Evolutionary conservation across 2,888 invertebrate genomes (phyloP).

Genomic region (Apamea crenata): DNA sequence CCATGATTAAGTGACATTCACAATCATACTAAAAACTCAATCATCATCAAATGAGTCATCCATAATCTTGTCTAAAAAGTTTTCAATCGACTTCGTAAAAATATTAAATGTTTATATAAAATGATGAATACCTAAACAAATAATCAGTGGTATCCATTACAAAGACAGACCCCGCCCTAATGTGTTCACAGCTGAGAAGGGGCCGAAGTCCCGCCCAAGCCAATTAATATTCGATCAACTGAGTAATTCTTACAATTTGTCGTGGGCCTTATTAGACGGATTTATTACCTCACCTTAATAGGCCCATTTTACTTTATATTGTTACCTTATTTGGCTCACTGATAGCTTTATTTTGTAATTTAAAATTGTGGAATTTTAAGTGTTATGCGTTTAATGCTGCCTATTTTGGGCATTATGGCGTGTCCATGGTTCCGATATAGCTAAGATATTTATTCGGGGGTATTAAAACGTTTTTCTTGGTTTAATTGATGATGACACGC

Average conservation of each 20-base stretch:
- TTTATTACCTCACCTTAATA: conserved; percentile 76
- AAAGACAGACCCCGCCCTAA: conserved; percentile 47
- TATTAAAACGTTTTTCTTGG: conserved; percentile 14
- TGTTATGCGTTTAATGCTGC: conserved; percentile 25
- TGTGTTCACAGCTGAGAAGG: background rate
- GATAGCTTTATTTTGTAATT: conserved; percentile 72
- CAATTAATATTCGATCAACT: conserved; percentile 77
- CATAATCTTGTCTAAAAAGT: background rate
- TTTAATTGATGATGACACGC: conserved; percentile 2
- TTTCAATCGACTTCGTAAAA: background rate
- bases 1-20: background rate
- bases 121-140: conserved; percentile 8
- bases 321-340: conserved; percentile 65
- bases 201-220: conserved; percentile 54
- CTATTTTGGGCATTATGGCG: conserved; percentile 30
- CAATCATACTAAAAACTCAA: background rate
- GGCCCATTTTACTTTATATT: conserved; percentile 73
- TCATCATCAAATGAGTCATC: background rate
- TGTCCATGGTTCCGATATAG: conserved; percentile 23
- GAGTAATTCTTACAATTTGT: conserved; percentile 82
- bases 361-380: conserved; percentile 59
- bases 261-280: conserved; percentile 74
- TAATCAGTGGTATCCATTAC: conserved; percentile 11
- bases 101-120: background rate
- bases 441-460: conserved; percentile 21